Evolutionary conservation across 2,113 vertebrate genomes (phyloP).

Genomic region (Eretmochelys imbricata): DNA sequence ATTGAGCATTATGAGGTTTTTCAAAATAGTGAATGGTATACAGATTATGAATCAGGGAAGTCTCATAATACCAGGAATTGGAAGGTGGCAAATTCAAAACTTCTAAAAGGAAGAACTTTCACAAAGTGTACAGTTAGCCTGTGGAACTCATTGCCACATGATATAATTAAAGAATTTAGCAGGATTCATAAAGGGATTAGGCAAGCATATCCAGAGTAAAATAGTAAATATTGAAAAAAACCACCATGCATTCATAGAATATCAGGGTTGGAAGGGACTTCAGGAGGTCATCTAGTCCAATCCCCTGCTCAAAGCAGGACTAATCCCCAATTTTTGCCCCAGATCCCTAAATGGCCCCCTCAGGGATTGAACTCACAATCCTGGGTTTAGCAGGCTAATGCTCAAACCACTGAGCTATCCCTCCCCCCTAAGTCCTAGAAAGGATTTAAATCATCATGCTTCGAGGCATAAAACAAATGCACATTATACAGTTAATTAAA

Average conservation of each 20-base stretch:
- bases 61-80: neutral
- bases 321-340: no score
- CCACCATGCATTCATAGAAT: neutral
- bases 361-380: no score
- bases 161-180: neutral
- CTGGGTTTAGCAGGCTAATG: no score
- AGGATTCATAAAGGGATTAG: neutral
- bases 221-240: neutral
- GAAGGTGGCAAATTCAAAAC: neutral
- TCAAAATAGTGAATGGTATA: neutral
- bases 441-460: neutral
- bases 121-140: neutral
- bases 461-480: neutral
- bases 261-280: no score
- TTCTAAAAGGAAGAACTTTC: neutral
- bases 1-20: neutral
- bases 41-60: neutral
- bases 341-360: no score
- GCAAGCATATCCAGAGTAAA: neutral
- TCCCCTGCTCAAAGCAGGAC: no score
- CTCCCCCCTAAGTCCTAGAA: neutral
- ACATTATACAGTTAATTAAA: neutral
- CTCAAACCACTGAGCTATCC: no score
- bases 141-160: neutral
- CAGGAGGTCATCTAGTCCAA: no score